These are phyloP conservation scores for Rhodophaea formosa DNA, from an alignment of 2,888 invertebrate genomes.

Conservation along the genomic window DNA sequence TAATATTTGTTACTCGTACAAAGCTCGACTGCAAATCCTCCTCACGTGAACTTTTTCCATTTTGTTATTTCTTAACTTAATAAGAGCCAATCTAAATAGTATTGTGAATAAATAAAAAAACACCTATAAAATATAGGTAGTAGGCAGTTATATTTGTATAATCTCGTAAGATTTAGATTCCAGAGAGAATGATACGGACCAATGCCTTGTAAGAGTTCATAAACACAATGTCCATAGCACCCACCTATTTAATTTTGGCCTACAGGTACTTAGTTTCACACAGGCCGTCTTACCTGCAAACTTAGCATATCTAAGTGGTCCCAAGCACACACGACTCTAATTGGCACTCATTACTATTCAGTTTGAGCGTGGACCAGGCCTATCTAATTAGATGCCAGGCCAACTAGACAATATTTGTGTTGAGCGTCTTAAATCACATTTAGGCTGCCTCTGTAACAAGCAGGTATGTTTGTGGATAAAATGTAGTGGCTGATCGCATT, in stretches of 20 bases:
- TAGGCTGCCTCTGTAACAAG: constrained; percentile 62
- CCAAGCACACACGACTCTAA: constrained; percentile 4
- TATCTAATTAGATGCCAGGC: constrained; percentile 62
- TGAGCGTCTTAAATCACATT: constrained; percentile 76
- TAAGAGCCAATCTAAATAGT: too few species aligned
- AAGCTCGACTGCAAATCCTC: too few species aligned
- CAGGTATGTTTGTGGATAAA: constrained; percentile 53
- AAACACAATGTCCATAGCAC: too few species aligned
- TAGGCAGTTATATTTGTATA: too few species aligned
- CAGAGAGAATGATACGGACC: too few species aligned
- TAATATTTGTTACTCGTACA: too few species aligned
- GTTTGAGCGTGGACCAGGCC: constrained; percentile 56
- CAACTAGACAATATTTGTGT: constrained; percentile 75
- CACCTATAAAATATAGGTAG: too few species aligned
- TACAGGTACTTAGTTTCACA: neutral
- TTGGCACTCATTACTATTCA: constrained; percentile 56
- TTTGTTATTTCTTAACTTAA: too few species aligned
- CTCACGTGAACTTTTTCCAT: too few species aligned
- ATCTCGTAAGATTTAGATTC: too few species aligned
- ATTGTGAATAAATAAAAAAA: too few species aligned
- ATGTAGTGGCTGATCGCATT: constrained; percentile 70
- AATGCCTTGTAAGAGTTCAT: too few species aligned
- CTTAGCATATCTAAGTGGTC: constrained; percentile 1
- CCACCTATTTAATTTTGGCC: neutral
- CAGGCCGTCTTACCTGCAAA: neutral